Evolutionary conservation across 2,797 vertebrate species (phyloP), one percentile per base, ranked within the genome.

Genomic region (Heterohyrax brucei): DNA sequence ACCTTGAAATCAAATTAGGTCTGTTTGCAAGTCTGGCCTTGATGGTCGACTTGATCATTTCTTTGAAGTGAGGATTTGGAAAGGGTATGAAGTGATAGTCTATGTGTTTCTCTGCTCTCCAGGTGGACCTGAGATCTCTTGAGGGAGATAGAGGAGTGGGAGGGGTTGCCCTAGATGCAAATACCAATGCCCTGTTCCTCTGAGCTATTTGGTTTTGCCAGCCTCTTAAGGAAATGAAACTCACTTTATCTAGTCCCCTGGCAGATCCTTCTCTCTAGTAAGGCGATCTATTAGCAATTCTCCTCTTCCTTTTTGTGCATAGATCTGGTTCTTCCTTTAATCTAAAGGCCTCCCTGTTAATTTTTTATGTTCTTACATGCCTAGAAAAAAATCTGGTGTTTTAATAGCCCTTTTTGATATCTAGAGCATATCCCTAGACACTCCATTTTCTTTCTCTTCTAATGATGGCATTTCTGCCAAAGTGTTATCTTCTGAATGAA

Each of bases 131-230:
- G 81, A 88, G 80, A 96, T 93, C 91, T 90, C 93, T 62, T 56
- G 26, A 82, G 79, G 73, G 26, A 19, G 44, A 46, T 21, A 89
- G 82, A 80, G 18, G 24, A 16, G 28, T 9, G n/a, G 66, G n/a
- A 39, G 91, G 78, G n/a, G 48, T 73, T 98, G 97, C 96, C 96
- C 94, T 96, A 80, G 66, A 97, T 96, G 94, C 87, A 97, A 87
- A 97, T 93, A 84, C 82, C 39, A 48, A 89, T 77, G 89, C 50
- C 89, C 95, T 96, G 64, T 95, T 98, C 96, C 94, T 70, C 85
- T 81, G 64, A 95, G 91, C 77, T 96, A 79, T 92, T 97, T 70
- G 70, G 87, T 97, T 97, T 96, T 94, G 53, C 39, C 22, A 59
- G 68, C 48, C 90, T 95, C 93, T 92, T 85, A 83, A 95, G 94